Base-by-base conservation (phyloP, 2,888 invertebrate species). In the Hyppa rectilinea region DNA sequence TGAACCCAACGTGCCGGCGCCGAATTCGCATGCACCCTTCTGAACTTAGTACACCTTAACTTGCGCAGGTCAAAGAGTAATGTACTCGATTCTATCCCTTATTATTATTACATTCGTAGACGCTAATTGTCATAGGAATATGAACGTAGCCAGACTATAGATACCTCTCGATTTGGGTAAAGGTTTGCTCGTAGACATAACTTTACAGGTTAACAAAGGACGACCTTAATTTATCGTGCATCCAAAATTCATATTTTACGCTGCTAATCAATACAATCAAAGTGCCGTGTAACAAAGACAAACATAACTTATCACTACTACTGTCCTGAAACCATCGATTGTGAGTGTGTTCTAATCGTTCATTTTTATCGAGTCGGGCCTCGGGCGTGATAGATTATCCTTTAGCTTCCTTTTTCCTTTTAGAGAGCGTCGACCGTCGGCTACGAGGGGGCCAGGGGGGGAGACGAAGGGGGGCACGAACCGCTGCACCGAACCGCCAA, bases 361-460 rank as follows among this genome's bases (percentile, higher is more conserved):
- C 93, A 94, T 95, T 95, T 95, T 95, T 95, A 94, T 95, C 94
- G 95, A 92, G 91, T 91, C 92, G 92, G 88, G 93, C 95, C 93
- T 92, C 92, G 92, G 91, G 94, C 94, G 93, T 95, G 95, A 95
- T 95, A 95, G 95, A 95, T 95, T 95, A 95, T 95, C 95, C 94
- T 94, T 93, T 92, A 91, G 91, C 92, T 94, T 95, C 93, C 94
- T 95, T 95, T 94, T 95, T 94, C 93, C 92, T 95, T 95, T 93
- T 92, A 90, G 94, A 93, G 94, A 94, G 94, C 95, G 95, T 94
- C 94, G 95, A 95, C 95, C 95, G 94, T 87, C 92, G 93, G 92
- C 90, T 91, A 90, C 88, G 90, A 91, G 92, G 91, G 89, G 89
- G 81, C 66, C 84, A 45, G 88, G 89, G 89, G 91, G 88, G 85